Base-by-base conservation (phyloP, 2,113 vertebrate species). In the Plecturocebus donacophilus region DNA sequence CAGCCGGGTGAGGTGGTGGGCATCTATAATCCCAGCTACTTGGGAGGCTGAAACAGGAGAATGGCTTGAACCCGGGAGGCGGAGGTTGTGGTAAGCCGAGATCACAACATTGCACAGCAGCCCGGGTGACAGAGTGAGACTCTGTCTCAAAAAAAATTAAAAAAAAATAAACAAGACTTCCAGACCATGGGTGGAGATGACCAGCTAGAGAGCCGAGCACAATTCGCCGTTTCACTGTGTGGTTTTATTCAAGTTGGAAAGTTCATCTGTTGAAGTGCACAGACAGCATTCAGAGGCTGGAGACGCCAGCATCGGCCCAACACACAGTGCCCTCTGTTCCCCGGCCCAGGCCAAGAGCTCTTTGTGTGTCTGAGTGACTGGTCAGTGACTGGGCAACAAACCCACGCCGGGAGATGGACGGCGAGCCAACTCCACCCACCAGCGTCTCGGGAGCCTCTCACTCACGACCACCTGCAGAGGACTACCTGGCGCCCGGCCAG, bases 321-420 rank as follows among this genome's bases (percentile, higher is more conserved):
- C 16, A 97, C 96, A 97, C 61, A 90, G 80, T 1, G 32, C 90
- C 73, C 42, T 95, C 91, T 97, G 80, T 94, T 58, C 88, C 68
- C 45, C 6, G 2, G 87, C 16, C 13, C 0, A 25, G 25, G 84
- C 90, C 61, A 30, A 79, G 87, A 40, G 80, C 47, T 11, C 80
- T 96, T 87, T 95, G 96, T 93, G 68, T 10, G 21, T 42, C 84
- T 96, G 87, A 87, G 89, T 75, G 79, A 35, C 92, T 40, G 58
- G 68, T 45, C 0, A 1, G 49, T 70, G 54, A 38, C 45, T 4
- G 35, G 68, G 14, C 70, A 8, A 13, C 11, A 11, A 23, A 4
- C 49, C 20, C 8, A 17, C 3, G 84, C 47, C 30, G 19, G 14
- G 75, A 19, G 32, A 49, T 3, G 3, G 16, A 32, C 4, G 30